phyloP scores from a whole-genome alignment of 2,888 invertebrate genomes.

The Calephelis perditalis region DNA sequence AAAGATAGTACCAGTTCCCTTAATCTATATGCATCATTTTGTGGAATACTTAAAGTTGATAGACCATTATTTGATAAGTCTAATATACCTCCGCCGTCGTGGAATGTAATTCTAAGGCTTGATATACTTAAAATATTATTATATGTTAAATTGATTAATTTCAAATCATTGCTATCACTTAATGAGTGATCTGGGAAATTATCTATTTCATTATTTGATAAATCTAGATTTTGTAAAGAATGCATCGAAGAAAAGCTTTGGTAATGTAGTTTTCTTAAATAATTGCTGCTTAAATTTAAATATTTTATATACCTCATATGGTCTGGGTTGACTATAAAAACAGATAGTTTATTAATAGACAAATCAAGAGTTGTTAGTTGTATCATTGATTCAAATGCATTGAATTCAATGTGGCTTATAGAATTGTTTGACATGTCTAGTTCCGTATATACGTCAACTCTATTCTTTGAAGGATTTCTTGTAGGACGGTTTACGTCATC shows the following conservation, averaged over 20 bases:
- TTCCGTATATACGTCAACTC: constrained; percentile 46
- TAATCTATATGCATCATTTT: constrained; percentile 47
- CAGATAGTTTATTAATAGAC: constrained; percentile 48
- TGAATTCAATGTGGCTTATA: constrained; percentile 50
- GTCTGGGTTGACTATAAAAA: constrained; percentile 48
- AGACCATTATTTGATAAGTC: constrained; percentile 60
- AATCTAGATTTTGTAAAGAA: constrained; percentile 57
- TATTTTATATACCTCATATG: constrained; percentile 47
- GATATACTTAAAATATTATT: constrained; percentile 47
- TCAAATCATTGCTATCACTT: constrained; percentile 45
- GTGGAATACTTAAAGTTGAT: constrained; percentile 43
- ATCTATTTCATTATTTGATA: constrained; percentile 52
- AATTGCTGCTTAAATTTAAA: constrained; percentile 58
- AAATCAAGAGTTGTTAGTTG: constrained; percentile 50
- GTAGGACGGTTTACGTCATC: constrained; percentile 38
- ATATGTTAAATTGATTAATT: constrained; percentile 51
- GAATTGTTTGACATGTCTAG: constrained; percentile 58
- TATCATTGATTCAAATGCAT: constrained; percentile 53
- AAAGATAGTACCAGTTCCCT: constrained; percentile 44
- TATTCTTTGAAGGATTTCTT: constrained; percentile 34
- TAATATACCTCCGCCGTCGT: constrained; percentile 53
- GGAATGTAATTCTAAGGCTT: constrained; percentile 51
- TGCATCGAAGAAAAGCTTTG: constrained; percentile 53
- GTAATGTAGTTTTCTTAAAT: constrained; percentile 43
- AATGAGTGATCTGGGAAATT: constrained; percentile 51